A percentile compares a stretch with the other conserved stretches of the same genome.
These are phyloP conservation scores for Drosophila azteca DNA, from an alignment of 1,140 invertebrate species.

Conservation along the genomic window DNA sequence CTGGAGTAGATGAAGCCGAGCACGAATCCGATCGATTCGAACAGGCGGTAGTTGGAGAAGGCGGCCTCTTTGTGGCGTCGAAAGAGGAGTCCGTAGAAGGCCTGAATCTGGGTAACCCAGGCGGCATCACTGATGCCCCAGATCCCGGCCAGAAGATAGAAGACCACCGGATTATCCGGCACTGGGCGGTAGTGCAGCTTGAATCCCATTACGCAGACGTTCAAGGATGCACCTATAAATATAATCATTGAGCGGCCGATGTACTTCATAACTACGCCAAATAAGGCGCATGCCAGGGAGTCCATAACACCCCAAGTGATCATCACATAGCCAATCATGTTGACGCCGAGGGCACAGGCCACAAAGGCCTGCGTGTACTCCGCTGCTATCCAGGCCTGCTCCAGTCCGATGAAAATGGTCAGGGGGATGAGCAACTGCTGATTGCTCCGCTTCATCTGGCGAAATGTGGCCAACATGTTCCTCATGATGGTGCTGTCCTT, in stretches of 20 bases:
- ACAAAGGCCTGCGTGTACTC: conserved; percentile 18
- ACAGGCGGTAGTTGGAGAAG: conserved; percentile 20
- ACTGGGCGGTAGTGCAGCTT: conserved; percentile 9
- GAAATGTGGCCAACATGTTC: conserved; percentile 8
- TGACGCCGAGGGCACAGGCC: conserved; percentile 15
- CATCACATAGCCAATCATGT: conserved; percentile 18
- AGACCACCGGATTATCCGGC: background rate
- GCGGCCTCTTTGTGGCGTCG: conserved; percentile 23
- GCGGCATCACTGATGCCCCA: conserved; percentile 23
- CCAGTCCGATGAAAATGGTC: conserved; percentile 18
- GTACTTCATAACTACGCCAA: conserved; percentile 24
- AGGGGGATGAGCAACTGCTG: conserved; percentile 21
- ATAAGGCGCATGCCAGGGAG: conserved; percentile 8
- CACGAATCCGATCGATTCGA: conserved; percentile 12
- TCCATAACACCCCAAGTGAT: conserved; percentile 17
- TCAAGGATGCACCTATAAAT: conserved; percentile 11
- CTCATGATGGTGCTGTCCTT: background rate
- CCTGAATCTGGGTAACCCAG: conserved; percentile 25
- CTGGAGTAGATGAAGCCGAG: conserved; percentile 10
- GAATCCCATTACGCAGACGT: conserved; percentile 9
- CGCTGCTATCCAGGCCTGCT: conserved; percentile 21
- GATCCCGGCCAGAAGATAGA: conserved; percentile 10
- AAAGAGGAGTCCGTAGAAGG: conserved; percentile 23
- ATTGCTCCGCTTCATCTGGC: conserved; percentile 14
- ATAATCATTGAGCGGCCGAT: conserved; percentile 15